These are phyloP conservation scores for Lacanobia oleracea DNA, from an alignment of 2,888 invertebrate genomes.

Conservation along the genomic window DNA sequence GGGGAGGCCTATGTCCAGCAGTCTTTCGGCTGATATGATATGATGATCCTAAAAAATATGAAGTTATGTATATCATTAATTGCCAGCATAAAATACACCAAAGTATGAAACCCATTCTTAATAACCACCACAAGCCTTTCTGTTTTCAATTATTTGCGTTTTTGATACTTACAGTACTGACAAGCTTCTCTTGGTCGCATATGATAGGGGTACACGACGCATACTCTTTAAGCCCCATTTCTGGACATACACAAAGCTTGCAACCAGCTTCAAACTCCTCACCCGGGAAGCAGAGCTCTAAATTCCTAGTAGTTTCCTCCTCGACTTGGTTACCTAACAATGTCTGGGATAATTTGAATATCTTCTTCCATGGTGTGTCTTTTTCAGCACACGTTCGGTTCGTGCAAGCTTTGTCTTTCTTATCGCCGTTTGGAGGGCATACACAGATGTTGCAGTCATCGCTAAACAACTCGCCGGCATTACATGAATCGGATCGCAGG, in stretches of 20 bases:
- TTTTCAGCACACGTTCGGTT: slow-evolving; percentile 76
- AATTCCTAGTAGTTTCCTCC: slow-evolving; percentile 70
- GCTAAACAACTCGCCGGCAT: slow-evolving; percentile 82
- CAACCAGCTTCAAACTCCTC: slow-evolving; percentile 84
- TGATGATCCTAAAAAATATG: not conserved
- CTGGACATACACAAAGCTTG: slow-evolving; percentile 85
- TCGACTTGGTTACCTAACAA: slow-evolving; percentile 70
- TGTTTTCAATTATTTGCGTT: slow-evolving; percentile 17
- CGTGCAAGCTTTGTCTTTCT: slow-evolving; percentile 79
- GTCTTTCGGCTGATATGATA: no score
- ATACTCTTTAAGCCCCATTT: slow-evolving; percentile 81
- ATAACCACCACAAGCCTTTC: not conserved
- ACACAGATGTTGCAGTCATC: slow-evolving; percentile 86
- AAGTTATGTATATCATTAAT: not conserved
- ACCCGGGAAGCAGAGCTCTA: slow-evolving; percentile 85
- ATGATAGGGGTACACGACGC: slow-evolving; percentile 77
- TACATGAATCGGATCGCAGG: slow-evolving; percentile 77
- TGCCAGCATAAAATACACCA: not conserved
- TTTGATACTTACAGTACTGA: slow-evolving; percentile 50
- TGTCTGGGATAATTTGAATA: slow-evolving; percentile 77
- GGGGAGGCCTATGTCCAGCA: no score
- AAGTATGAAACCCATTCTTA: slow-evolving; percentile 1
- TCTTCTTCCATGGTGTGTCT: slow-evolving; percentile 76
- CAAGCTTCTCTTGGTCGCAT: slow-evolving; percentile 66
- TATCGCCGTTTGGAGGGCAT: slow-evolving; percentile 83